Evolutionary conservation across 2,888 invertebrate genomes (phyloP), one percentile per base, ranked within the genome.

Genomic region (Drosophila emarginata): DNA sequence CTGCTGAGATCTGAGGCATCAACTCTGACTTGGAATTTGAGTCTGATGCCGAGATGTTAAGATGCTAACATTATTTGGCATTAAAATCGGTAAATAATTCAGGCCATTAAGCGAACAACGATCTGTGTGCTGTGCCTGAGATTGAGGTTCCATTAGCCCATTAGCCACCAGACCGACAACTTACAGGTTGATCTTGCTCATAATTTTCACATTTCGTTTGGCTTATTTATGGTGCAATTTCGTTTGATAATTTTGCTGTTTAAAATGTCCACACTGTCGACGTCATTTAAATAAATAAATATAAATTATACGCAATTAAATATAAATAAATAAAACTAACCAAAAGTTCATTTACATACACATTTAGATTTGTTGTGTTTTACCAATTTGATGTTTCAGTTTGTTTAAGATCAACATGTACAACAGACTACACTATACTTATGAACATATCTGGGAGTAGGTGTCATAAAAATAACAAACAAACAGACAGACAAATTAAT

Each of bases 41-140:
- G 14, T 64, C 50, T 32, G 60, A 59, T 65, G 69, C 11, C 3
- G 45, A 45, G 79, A 72, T 78, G 80, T 82, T 75, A 70, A 23
- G 23, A 23, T 45, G 60, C 57, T 40, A 59, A 72, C 51, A 72
- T 60, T 62, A 64, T 61, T 67, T 76, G 65, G 53, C 72, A 76
- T 76, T 67, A 67, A 86, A 80, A 80, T 87, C 77, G 72, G 78
- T 86, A 85, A 84, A 82, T 85, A 87, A 82, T 80, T 85, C 73
- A 72, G 73, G 73, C 88, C 88, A 87, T 85, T 80, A 85, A 87
- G 57, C 80, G 84, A 75, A 68, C 84, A 77, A 77, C 80, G 88
- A 75, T 87, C 84, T 73, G 74, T 72, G 23, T 32, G 56, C 21
- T 56, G 12, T 56, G 36, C 32, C 32, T 4, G 32, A 32, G 60